These are phyloP conservation scores for Girardinus metallicus DNA, from an alignment of 2,797 vertebrate species.

Conservation along the genomic window DNA sequence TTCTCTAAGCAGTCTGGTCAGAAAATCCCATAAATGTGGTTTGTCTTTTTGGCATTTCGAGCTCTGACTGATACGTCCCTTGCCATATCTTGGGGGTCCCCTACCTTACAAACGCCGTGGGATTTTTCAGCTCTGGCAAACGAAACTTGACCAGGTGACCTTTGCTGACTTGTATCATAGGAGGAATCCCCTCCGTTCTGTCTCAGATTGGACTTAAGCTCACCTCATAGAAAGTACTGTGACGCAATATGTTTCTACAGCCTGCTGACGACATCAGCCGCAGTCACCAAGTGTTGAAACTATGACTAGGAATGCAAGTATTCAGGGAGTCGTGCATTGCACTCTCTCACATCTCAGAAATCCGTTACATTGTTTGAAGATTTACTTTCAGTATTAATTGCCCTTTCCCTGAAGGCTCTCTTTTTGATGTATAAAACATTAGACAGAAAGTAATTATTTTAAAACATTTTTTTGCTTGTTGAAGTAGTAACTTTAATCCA, in stretches of 20 bases:
- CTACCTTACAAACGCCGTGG: not conserved
- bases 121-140: not conserved
- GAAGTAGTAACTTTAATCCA: not conserved
- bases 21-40: not conserved
- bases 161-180: not conserved
- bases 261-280: slow-evolving; percentile 24
- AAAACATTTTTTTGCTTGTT: not conserved
- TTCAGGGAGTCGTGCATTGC: not conserved
- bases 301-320: slow-evolving; percentile 15
- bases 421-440: not conserved
- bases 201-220: not conserved
- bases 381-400: slow-evolving; percentile 4
- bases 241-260: slow-evolving; percentile 7
- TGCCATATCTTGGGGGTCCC: not conserved
- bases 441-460: not conserved
- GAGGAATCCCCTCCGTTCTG: slow-evolving; percentile 11
- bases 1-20: not conserved
- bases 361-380: not conserved
- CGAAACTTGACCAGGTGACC: not conserved
- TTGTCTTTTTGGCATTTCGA: not conserved
- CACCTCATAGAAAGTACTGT: slow-evolving; percentile 7
- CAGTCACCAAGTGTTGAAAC: not conserved
- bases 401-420: not conserved
- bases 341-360: not conserved
- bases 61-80: not conserved